These are phyloP conservation scores for Burhinus bistriatus DNA, from an alignment of 2,113 vertebrate species.

Conservation along the genomic window DNA sequence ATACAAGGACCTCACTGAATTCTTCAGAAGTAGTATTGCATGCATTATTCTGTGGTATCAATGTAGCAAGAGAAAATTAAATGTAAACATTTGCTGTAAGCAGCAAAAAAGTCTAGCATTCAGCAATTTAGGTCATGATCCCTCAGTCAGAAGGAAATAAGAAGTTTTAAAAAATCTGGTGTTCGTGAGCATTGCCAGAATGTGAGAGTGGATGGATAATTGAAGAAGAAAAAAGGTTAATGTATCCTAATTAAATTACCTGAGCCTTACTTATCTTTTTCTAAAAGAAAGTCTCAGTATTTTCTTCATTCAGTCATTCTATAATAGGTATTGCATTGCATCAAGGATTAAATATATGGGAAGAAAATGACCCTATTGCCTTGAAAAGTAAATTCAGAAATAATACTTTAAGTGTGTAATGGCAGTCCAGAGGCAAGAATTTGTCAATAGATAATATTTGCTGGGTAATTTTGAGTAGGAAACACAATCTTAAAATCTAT, in stretches of 20 bases:
- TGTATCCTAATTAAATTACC: conserved; percentile 18
- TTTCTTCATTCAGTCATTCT: neutral
- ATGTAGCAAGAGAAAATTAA: conserved; percentile 4
- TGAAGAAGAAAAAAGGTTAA: neutral
- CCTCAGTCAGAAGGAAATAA: neutral
- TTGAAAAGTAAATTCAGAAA: neutral
- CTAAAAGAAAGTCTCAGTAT: neutral
- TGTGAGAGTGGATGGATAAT: neutral
- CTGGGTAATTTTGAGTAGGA: neutral
- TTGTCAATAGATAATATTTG: neutral
- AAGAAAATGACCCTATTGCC: neutral
- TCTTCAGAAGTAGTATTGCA: neutral
- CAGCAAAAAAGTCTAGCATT: neutral
- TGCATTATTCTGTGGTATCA: neutral
- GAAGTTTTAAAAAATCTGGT: neutral
- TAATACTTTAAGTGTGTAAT: neutral
- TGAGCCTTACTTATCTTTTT: neutral
- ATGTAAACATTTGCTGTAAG: conserved; percentile 25
- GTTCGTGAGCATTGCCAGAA: neutral
- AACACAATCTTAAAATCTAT: neutral
- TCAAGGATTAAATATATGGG: neutral
- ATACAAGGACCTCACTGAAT: neutral
- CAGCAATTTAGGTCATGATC: conserved; percentile 15
- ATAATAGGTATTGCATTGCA: neutral
- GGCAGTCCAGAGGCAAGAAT: neutral